Evolutionary conservation across 1,140 invertebrate genomes (phyloP).

Genomic region (Drosophila lowei): DNA sequence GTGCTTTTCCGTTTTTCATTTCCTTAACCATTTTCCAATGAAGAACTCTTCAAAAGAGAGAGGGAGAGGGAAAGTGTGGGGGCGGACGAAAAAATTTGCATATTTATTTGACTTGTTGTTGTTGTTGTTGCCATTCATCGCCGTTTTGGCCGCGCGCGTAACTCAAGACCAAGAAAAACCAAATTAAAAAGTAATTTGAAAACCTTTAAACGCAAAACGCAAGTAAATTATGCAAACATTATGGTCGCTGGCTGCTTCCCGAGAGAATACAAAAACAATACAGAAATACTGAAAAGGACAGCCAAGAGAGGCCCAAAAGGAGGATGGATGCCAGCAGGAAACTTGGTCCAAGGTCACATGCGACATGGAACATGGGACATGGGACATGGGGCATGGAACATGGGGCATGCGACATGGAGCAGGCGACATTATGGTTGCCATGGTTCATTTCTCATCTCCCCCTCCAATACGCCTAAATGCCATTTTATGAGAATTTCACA

Average conservation of each 20-base stretch:
- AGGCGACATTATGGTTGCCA: conserved; percentile 56
- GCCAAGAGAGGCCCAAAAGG: conserved; percentile 30
- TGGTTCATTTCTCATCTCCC: conserved; percentile 29
- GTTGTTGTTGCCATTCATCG: conserved; percentile 39
- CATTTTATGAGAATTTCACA: conserved; percentile 74
- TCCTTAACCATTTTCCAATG: conserved; percentile 63
- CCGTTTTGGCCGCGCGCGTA: conserved; percentile 51
- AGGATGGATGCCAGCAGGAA: conserved; percentile 30
- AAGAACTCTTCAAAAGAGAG: conserved; percentile 15
- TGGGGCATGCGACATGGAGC: conserved; percentile 39
- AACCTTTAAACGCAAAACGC: conserved; percentile 78
- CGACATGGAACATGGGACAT: conserved; percentile 37
- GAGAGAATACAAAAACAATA: conserved; percentile 30
- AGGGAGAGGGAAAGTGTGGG: no score
- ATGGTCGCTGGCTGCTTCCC: conserved; percentile 40
- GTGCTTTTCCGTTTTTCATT: conserved; percentile 17
- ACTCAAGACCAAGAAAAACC: conserved; percentile 75
- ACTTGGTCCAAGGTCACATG: conserved; percentile 73
- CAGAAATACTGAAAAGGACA: conserved; percentile 23
- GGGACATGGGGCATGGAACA: conserved; percentile 46
- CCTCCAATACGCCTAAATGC: conserved; percentile 13
- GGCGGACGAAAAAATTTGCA: conserved; percentile 59
- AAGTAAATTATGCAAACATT: conserved; percentile 82
- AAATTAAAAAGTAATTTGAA: conserved; percentile 82
- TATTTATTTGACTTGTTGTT: conserved; percentile 71